Evolutionary conservation across 2,888 invertebrate species (phyloP).

Genomic region (Cantharis nigra): DNA sequence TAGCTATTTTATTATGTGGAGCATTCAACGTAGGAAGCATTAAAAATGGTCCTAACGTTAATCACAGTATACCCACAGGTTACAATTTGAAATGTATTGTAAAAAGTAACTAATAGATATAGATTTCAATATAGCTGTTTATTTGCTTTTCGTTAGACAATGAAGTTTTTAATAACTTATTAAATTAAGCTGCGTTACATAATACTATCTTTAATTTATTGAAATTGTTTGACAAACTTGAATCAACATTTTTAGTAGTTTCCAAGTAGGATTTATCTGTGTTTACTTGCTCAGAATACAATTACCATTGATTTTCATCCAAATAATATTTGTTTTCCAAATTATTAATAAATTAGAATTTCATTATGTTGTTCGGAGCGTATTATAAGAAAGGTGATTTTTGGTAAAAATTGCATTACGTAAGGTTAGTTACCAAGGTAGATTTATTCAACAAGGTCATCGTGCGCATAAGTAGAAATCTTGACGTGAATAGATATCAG

Average conservation of each 20-base stretch:
- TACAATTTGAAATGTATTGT: neutral
- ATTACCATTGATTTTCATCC: neutral
- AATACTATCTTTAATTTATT: neutral
- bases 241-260: neutral
- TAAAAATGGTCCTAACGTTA: neutral
- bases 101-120: neutral
- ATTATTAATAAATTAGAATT: neutral
- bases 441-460: conserved; percentile 18
- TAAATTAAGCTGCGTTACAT: neutral
- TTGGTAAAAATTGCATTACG: conserved; percentile 8
- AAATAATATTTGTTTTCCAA: neutral
- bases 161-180: neutral
- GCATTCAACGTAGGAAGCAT: neutral
- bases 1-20: neutral
- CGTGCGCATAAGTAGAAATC: neutral
- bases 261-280: neutral
- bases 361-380: neutral
- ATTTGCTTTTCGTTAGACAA: neutral
- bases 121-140: neutral
- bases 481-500: neutral
- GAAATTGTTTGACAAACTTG: neutral
- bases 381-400: neutral
- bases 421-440: conserved; percentile 27
- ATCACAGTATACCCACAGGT: neutral
- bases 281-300: neutral